Percentiles rank a stretch among this genome's conserved stretches.
phyloP scores from a whole-genome alignment of 2,113 vertebrate species.

The Zeus faber region DNA sequence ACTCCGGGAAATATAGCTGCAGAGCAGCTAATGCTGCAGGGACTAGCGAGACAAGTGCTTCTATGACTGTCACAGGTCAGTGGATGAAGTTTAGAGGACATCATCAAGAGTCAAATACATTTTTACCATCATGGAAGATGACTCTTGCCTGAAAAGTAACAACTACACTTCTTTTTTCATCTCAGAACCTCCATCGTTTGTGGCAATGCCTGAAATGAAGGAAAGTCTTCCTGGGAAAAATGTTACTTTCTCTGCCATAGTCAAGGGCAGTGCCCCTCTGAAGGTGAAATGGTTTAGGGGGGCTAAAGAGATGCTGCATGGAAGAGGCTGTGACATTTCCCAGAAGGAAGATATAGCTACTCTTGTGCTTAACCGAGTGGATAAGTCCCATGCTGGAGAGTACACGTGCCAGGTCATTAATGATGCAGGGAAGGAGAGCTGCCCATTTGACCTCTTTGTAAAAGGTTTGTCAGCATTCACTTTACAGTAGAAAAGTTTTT shows the following conservation, averaged over 20 bases:
- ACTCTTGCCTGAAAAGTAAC: constrained; percentile 49
- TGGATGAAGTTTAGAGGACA: constrained; percentile 28
- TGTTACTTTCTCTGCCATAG: constrained; percentile 81
- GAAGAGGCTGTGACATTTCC: constrained; percentile 79
- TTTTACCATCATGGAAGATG: constrained; percentile 3
- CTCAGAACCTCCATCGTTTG: constrained; percentile 92
- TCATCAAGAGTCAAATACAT: neutral
- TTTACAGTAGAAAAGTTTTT: constrained; percentile 4
- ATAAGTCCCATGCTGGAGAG: constrained; percentile 81
- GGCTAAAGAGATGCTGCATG: constrained; percentile 82
- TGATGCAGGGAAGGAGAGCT: constrained; percentile 85
- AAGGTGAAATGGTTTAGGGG: constrained; percentile 92
- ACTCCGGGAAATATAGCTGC: constrained; percentile 87
- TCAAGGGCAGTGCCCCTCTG: constrained; percentile 85
- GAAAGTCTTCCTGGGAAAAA: constrained; percentile 83
- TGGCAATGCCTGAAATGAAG: constrained; percentile 79
- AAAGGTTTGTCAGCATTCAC: constrained; percentile 83
- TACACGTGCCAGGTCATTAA: constrained; percentile 91
- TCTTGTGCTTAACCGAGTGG: constrained; percentile 80
- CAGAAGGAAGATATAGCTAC: constrained; percentile 77
- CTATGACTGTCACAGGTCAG: constrained; percentile 93
- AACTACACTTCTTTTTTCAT: constrained; percentile 38
- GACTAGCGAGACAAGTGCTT: constrained; percentile 82
- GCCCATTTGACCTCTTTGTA: constrained; percentile 83
- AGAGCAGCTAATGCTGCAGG: constrained; percentile 86